Percentiles rank a stretch among this genome's conserved stretches.
Conservation (phyloP, 2,888 invertebrate genomes). For the Dichetophora obliterata region DNA sequence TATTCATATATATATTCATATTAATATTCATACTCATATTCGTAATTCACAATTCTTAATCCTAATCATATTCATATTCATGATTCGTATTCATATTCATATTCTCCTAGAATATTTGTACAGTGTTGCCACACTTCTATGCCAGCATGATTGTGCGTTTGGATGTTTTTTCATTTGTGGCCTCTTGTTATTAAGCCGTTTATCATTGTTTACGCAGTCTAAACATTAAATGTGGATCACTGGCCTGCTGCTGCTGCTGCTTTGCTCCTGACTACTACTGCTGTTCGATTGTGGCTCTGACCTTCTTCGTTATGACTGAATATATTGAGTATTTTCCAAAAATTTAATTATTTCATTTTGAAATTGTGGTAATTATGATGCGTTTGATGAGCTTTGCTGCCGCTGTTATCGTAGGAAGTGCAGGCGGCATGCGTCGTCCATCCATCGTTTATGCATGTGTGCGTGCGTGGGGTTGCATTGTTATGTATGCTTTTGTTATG, state of each 20-base stretch:
- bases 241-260: background rate
- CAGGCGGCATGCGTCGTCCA: conserved; percentile 13
- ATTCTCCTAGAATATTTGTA: background rate
- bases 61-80: background rate
- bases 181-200: conserved; percentile 42
- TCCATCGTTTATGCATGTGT: background rate
- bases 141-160: conserved; percentile 15
- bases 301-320: background rate
- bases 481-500: no score
- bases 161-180: conserved; percentile 7
- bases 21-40: background rate
- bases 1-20: background rate
- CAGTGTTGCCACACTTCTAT: background rate
- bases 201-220: conserved; percentile 47
- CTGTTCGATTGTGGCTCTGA: no score
- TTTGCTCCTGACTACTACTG: no score
- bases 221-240: conserved; percentile 30
- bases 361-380: conserved; percentile 24
- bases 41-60: background rate
- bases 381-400: conserved; percentile 30
- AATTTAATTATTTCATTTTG: conserved; percentile 36
- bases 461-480: background rate
- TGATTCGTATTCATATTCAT: no score
- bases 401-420: conserved; percentile 33
- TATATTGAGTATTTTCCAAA: conserved; percentile 17